Evolutionary conservation across 92 coral and sea anemone genomes (phyloP).

Genomic region (Galaxea fascicularis): DNA sequence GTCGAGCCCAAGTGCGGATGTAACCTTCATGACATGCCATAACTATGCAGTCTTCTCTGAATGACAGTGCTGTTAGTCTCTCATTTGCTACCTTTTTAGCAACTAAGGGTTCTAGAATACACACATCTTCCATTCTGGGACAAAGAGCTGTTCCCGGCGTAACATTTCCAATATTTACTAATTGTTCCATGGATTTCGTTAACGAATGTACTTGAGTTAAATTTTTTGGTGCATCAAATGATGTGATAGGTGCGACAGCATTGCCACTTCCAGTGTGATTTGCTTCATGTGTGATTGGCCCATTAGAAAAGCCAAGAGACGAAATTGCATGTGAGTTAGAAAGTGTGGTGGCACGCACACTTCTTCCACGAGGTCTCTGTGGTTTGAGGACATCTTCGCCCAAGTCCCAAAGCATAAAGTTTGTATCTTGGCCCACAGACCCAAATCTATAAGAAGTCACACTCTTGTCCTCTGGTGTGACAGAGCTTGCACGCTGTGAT

Average conservation of each 20-base stretch:
- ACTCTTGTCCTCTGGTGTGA: slow-evolving; percentile 72
- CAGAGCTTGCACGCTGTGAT: slow-evolving; percentile 54
- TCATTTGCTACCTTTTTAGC: slow-evolving; percentile 98
- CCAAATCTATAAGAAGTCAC: slow-evolving; percentile 94
- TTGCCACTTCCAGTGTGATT: slow-evolving; percentile 69
- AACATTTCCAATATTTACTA: slow-evolving; percentile 77
- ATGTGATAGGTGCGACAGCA: slow-evolving; percentile 73
- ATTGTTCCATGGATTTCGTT: slow-evolving; percentile 90
- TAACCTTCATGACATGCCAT: slow-evolving; percentile 99
- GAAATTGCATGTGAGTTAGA: slow-evolving; percentile 57
- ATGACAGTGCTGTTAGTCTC: slow-evolving; percentile 86
- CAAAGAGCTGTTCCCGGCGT: slow-evolving; percentile 94
- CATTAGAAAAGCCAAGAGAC: slow-evolving; percentile 80
- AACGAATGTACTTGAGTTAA: slow-evolving; percentile 92
- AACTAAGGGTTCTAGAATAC: slow-evolving; percentile 93
- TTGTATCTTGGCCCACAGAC: slow-evolving; percentile 97
- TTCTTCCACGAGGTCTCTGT: slow-evolving; percentile 89
- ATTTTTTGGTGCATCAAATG: slow-evolving; percentile 76
- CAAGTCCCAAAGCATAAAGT: slow-evolving; percentile 94
- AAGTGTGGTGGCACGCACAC: slow-evolving; percentile 69
- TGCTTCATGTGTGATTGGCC: slow-evolving; percentile 85
- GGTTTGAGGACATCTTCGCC: slow-evolving; percentile 94
- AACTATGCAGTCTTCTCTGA: slow-evolving; percentile 94
- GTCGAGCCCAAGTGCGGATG: slow-evolving; percentile 99
- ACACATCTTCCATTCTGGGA: slow-evolving; percentile 90